A percentile compares a stretch with the other conserved stretches of the same genome.
Evolutionary conservation across 2,888 invertebrate genomes (phyloP).

Genomic region (Drosophila melanosoma): DNA sequence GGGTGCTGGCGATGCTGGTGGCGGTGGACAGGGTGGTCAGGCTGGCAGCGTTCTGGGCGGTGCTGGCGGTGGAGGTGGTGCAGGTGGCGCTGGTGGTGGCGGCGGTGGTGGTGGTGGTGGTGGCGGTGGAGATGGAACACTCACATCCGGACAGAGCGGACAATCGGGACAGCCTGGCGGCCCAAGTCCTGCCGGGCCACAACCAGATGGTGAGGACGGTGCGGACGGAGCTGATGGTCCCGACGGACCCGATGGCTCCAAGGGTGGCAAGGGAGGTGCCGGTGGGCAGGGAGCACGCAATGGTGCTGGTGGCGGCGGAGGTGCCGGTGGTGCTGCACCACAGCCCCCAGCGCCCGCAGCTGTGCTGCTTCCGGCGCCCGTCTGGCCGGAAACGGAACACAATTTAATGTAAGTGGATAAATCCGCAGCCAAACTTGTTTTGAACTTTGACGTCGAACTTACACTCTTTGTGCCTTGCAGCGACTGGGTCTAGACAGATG

Average conservation of each 20-base stretch:
- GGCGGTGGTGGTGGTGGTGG: constrained; percentile 75
- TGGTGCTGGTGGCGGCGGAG: constrained; percentile 76
- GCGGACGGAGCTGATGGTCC: constrained; percentile 74
- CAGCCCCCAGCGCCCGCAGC: constrained; percentile 43
- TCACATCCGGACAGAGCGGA: constrained; percentile 64
- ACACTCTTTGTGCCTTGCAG: constrained; percentile 41
- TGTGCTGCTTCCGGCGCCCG: constrained; percentile 61
- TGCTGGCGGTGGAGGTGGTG: constrained; percentile 38
- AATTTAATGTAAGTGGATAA: constrained; percentile 58
- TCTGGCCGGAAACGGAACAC: constrained; percentile 59
- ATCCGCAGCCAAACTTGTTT: background rate
- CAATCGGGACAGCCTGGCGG: constrained; percentile 65
- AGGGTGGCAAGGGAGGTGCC: constrained; percentile 78
- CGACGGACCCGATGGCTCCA: constrained; percentile 75
- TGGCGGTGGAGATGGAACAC: constrained; percentile 69
- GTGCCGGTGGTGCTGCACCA: constrained; percentile 66
- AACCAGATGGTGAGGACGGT: constrained; percentile 75
- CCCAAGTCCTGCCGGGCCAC: constrained; percentile 63
- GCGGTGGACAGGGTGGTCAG: background rate
- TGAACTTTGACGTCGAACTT: background rate
- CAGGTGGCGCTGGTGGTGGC: constrained; percentile 66
- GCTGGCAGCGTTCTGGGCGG: background rate
- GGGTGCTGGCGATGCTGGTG: background rate
- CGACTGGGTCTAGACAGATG: constrained; percentile 29
- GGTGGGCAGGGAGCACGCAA: constrained; percentile 77